Percentiles rank a stretch among this genome's conserved stretches.
These are phyloP conservation scores for Dolomedes plantarius DNA, from an alignment of 2,888 invertebrate species.

Conservation along the genomic window DNA sequence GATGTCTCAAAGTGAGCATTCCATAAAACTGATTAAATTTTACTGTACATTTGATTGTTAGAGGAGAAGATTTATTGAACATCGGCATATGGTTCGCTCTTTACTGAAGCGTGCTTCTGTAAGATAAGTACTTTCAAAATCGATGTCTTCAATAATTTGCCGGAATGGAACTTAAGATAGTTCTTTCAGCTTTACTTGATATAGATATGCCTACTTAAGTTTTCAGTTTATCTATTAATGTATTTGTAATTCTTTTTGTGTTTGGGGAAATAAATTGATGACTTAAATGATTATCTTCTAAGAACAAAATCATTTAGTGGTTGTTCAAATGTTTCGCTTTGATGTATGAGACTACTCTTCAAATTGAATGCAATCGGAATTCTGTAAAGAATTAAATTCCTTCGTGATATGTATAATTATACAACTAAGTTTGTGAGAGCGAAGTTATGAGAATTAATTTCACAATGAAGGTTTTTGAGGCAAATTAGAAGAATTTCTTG, in stretches of 20 bases:
- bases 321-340: too few relatives aligned
- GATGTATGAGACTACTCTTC: too few relatives aligned
- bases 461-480: too few relatives aligned
- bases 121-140: conserved; percentile 67
- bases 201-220: conserved; percentile 50
- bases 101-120: conserved; percentile 55
- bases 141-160: conserved; percentile 69
- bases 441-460: too few relatives aligned
- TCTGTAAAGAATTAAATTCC: too few relatives aligned
- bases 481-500: too few relatives aligned
- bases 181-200: conserved; percentile 32
- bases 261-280: conserved; percentile 40
- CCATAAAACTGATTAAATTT: conserved; percentile 69
- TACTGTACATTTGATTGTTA: conserved; percentile 65
- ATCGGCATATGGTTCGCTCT: conserved; percentile 50
- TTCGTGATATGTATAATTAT: too few relatives aligned
- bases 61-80: conserved; percentile 65
- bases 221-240: conserved; percentile 61
- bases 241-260: conserved; percentile 38
- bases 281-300: conserved; percentile 31
- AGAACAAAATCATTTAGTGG: too few relatives aligned
- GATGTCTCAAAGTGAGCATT: conserved; percentile 61
- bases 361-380: too few relatives aligned
- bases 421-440: too few relatives aligned
- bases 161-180: conserved; percentile 40